Base-by-base conservation (phyloP, 2,797 vertebrate genomes). In the Pangasius krempfi region DNA sequence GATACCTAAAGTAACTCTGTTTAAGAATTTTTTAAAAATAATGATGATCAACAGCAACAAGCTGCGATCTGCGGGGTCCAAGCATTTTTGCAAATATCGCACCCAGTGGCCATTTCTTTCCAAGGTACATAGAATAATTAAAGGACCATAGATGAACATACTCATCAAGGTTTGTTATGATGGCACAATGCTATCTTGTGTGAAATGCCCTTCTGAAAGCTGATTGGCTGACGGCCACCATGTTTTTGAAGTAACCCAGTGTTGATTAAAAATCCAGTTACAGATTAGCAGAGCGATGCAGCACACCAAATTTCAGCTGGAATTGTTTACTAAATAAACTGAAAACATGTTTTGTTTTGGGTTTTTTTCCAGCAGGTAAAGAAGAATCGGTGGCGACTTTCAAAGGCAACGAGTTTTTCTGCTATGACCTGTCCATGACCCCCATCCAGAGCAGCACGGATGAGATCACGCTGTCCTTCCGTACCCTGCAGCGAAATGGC, bases 401-500 rank as follows among this genome's bases (percentile, higher is more conserved):
- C 96, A 96, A 97, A 87, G 98, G 98, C 89, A 97, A 97, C 30
- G 98, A 99, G 94, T 99, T 98, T 95, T 99, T 99, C 96, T 99
- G 98, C 96, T 99, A 99, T 64, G 98, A 99, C 96, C 96, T 98
- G 92, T 98, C 98, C 1, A 96, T 98, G 95, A 98, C 96, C 47
- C 98, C 98, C 25, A 98, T 98, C 96, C 98, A 98, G 96, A 99
- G 98, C 96, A 99, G 98, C 96, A 97, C 97, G 0, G 98, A 99
- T 4, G 98, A 99, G 96, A 97, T 99, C 94, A 98, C 98, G 8
- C 96, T 99, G 12, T 97, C 98, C 85, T 99, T 99, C 95, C 97
- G 97, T 88, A 99, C 98, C 2, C 96, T 97, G 91, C 98, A 98
- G 89, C 97, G 98, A 90, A 97, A 99, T 13, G 98, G 98, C 85